Conservation (phyloP, 2,797 vertebrate genomes). For the Microtus obscurus region DNA sequence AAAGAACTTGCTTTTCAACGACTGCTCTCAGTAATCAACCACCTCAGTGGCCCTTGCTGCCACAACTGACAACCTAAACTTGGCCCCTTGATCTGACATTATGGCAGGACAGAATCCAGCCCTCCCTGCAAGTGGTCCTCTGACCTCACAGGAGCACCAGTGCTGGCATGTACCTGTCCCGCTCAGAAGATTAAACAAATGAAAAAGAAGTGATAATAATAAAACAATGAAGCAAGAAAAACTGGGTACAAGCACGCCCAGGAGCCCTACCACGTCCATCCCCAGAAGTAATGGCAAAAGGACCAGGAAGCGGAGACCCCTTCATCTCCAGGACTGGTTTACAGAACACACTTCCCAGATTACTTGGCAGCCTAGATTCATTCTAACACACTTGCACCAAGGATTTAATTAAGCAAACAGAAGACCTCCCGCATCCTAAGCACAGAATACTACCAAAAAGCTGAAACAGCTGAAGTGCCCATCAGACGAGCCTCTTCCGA, state of each 20-base stretch:
- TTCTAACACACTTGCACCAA: background rate
- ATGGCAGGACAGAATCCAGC: background rate
- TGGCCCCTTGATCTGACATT: background rate
- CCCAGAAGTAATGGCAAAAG: background rate
- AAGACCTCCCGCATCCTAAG: background rate
- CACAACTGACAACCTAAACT: background rate
- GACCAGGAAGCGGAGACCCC: background rate
- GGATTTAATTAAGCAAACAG: background rate
- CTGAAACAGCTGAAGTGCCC: background rate
- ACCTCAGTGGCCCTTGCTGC: background rate
- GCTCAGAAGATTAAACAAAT: background rate
- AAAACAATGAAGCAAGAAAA: background rate
- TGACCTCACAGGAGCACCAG: background rate
- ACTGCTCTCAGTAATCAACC: background rate
- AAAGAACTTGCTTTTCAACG: background rate
- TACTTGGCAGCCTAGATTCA: background rate
- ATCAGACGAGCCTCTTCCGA: background rate
- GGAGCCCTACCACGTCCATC: background rate
- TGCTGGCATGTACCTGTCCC: background rate
- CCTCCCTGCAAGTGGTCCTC: background rate
- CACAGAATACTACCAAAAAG: background rate
- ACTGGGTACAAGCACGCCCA: background rate
- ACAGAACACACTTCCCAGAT: background rate
- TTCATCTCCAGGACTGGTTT: background rate
- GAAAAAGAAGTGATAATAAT: background rate